Base-by-base conservation (phyloP, 2,113 vertebrate species). In the Cyprinodon variegatus region DNA sequence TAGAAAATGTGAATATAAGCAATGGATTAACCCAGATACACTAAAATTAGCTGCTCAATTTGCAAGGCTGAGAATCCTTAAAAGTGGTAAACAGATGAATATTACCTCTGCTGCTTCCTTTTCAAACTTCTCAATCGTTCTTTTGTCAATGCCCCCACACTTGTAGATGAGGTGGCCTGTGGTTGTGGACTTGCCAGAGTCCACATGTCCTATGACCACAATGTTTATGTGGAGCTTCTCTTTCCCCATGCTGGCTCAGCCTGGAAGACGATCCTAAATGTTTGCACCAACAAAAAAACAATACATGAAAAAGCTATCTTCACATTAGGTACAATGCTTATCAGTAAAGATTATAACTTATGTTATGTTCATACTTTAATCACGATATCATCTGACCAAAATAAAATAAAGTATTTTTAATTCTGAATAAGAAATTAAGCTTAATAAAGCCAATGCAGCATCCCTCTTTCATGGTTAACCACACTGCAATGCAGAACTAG, bases 151-250 rank as follows among this genome's bases (percentile, higher is more conserved):
- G 81, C 85, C 88, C 1, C 88, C 88, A 70, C 88, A 89, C 46
- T 89, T 89, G 72, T 89, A 89, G 81, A 90, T 90, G 72, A 90
- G 86, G 82, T 90, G 88, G 45, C 88, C 88, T 0, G 88, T 88
- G 79, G 88, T 90, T 81, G 88, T 90, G 83, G 88, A 98, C 91
- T 98, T 98, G 86, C 97, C 97, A 0, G 96, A 98, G 83, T 98
- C 97, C 70, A 98, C 97, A 76, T 97, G 97, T 85, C 97, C 97
- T 48, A 98, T 98, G 61, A 98, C 96, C 46, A 97, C 97, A 20
- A 98, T 98, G 93, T 98, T 98, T 78, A 98, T 98, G 64, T 98
- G 97, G 63, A 96, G 96, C 94, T 98, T 98, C 85, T 98, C 97
- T 92, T 98, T 98, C 83, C 97, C 97, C 97, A 98, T 98, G 29